Conservation (phyloP, 2,113 vertebrate species). For the Mobula hypostoma region DNA sequence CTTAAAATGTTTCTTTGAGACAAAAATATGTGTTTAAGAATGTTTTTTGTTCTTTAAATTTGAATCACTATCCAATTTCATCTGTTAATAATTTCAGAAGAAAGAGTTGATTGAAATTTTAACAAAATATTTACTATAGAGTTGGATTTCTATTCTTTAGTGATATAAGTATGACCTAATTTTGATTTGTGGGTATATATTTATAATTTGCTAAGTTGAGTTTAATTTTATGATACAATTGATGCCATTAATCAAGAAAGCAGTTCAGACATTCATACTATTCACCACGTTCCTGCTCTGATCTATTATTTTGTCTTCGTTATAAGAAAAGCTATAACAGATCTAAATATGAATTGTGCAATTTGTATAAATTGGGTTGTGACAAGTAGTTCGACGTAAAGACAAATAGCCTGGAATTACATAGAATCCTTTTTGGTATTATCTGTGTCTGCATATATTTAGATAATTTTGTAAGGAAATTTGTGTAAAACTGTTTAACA, state of each 20-base stretch:
- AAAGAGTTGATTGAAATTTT: constrained; percentile 11
- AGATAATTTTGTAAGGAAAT: neutral
- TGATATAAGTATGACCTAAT: constrained; percentile 15
- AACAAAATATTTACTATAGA: constrained; percentile 8
- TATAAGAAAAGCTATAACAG: neutral
- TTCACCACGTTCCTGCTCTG: neutral
- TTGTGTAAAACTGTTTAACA: neutral
- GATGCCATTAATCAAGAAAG: neutral
- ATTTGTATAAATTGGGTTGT: neutral
- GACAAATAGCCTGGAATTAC: neutral
- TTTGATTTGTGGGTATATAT: neutral
- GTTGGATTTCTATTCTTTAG: neutral
- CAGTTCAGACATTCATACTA: neutral
- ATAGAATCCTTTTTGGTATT: neutral
- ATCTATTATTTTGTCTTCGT: neutral
- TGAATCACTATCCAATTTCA: neutral
- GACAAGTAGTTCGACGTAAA: neutral
- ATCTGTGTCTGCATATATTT: neutral
- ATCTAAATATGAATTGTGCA: neutral
- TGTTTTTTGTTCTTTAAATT: neutral
- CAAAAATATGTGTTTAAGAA: neutral
- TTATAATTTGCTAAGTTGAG: constrained; percentile 27
- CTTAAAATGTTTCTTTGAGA: neutral
- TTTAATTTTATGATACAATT: constrained; percentile 28
- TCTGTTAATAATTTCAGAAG: neutral